Conservation (phyloP, 2,797 vertebrate genomes). For the Brotula barbata region DNA sequence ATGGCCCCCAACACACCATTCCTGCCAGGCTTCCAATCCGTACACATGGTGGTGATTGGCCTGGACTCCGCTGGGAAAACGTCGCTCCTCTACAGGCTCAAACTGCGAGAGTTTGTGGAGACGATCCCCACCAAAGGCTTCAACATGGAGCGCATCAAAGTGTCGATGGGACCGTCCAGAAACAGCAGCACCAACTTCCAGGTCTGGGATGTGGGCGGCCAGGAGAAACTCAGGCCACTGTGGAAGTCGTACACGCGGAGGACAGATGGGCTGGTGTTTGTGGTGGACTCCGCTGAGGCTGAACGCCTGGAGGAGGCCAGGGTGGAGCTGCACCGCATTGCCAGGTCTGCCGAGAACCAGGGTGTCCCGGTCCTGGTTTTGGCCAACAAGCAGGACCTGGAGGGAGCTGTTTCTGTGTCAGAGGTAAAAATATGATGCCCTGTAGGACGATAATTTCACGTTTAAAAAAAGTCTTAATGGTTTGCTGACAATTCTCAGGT, state of each 20-base stretch:
- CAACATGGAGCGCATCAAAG: conserved; percentile 82
- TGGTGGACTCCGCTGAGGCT: conserved; percentile 77
- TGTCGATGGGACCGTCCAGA: conserved; percentile 71
- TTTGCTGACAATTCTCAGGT: too few relatives aligned
- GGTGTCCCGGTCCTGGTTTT: conserved; percentile 79
- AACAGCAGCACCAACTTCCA: conserved; percentile 72
- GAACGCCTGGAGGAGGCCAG: conserved; percentile 84
- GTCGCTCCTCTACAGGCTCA: conserved; percentile 82
- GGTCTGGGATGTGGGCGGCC: conserved; percentile 84
- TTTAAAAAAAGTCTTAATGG: too few relatives aligned
- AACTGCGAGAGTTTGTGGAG: conserved; percentile 82
- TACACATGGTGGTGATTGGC: conserved; percentile 82
- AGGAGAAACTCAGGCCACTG: conserved; percentile 83
- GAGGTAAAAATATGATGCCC: conserved; percentile 59
- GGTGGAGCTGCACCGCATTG: conserved; percentile 80
- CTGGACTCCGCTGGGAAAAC: conserved; percentile 84
- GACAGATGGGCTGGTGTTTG: conserved; percentile 83
- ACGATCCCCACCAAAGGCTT: conserved; percentile 84
- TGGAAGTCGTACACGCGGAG: conserved; percentile 85
- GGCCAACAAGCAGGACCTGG: conserved; percentile 83
- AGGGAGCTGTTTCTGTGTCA: conserved; percentile 63
- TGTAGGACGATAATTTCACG: too few relatives aligned
- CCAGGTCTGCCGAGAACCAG: conserved; percentile 77
- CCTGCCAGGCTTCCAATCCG: conserved; percentile 76
- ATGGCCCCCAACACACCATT: conserved; percentile 76